These are phyloP conservation scores for Mohoua ochrocephala DNA, from an alignment of 2,113 vertebrate species.

Conservation along the genomic window DNA sequence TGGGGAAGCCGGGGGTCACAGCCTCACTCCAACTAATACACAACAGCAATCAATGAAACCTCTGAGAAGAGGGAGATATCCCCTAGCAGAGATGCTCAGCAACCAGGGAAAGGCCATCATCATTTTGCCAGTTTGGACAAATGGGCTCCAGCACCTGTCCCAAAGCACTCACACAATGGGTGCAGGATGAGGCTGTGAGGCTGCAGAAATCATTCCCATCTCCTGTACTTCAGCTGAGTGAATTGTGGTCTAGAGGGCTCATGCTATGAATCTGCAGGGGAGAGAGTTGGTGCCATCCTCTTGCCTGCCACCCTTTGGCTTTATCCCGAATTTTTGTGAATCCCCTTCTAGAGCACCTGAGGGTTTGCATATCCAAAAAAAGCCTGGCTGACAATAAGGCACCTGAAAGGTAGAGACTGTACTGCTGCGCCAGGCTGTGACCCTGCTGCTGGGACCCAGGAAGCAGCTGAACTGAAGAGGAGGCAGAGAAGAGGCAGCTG, in stretches of 20 bases:
- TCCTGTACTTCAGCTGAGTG: background rate
- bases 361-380: background rate
- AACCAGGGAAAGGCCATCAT: background rate
- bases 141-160: background rate
- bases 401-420: background rate
- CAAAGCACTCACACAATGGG: background rate
- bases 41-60: background rate
- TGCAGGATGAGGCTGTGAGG: background rate
- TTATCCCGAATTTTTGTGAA: background rate
- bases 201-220: background rate
- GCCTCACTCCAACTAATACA: background rate
- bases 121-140: background rate
- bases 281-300: background rate
- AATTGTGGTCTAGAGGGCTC: background rate
- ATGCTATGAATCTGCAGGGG: background rate
- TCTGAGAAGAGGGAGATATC: background rate
- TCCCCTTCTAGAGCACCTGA: background rate
- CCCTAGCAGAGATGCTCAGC: background rate
- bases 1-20: background rate
- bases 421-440: rapidly evolving
- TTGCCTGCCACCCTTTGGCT: background rate
- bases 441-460: background rate
- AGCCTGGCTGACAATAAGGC: background rate
- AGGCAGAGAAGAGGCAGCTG: background rate
- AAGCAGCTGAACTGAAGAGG: background rate